Conservation (phyloP, 2,113 vertebrate genomes). For the Oreochromis niloticus region DNA sequence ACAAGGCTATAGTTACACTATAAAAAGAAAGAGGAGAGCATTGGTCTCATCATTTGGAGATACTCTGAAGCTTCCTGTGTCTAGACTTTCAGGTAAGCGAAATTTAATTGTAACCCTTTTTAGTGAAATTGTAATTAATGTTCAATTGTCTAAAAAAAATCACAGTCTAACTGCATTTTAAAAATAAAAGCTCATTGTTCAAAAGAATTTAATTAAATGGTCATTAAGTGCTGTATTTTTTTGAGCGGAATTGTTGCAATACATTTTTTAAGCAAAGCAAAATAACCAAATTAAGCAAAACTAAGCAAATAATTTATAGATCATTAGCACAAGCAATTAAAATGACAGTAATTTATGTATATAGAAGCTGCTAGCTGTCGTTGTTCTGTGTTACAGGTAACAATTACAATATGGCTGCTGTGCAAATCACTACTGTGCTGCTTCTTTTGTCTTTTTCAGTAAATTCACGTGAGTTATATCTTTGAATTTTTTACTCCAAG, state of each 20-base stretch:
- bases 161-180: background rate
- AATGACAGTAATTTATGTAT: background rate
- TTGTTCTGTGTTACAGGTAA: constrained; percentile 25
- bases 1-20: constrained; percentile 48
- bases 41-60: constrained; percentile 10
- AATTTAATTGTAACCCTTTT: background rate
- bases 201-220: background rate
- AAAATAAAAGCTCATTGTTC: background rate
- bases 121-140: background rate
- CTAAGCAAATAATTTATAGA: background rate
- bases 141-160: background rate
- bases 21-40: constrained; percentile 45
- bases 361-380: background rate
- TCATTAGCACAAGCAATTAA: background rate
- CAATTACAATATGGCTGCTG: constrained; percentile 22
- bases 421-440: constrained; percentile 1
- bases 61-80: background rate
- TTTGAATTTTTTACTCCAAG: no score
- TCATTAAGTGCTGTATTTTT: background rate
- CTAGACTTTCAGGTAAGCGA: constrained; percentile 42
- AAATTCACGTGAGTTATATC: constrained; percentile 38
- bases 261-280: background rate
- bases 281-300: background rate
- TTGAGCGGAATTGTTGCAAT: background rate
- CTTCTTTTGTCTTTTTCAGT: constrained; percentile 28